Evolutionary conservation across 1,140 invertebrate species (phyloP).

Genomic region (Drosophila mojavensis): DNA sequence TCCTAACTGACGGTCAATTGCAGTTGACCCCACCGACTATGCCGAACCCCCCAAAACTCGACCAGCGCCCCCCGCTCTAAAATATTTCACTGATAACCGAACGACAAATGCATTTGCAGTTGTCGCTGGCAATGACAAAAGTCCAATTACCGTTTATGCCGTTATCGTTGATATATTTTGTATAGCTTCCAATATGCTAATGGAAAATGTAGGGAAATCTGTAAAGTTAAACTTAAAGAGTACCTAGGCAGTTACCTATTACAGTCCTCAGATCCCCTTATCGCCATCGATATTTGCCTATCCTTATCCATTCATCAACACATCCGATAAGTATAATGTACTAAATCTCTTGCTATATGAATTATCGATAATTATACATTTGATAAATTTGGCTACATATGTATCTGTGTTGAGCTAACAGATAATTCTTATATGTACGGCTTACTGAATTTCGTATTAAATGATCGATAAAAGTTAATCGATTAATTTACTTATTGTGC

Average conservation of each 20-base stretch:
- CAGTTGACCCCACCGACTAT: neutral
- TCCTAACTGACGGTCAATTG: conserved; percentile 36
- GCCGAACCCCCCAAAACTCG: neutral
- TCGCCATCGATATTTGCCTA: neutral
- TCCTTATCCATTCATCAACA: too few relatives aligned
- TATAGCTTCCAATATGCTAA: conserved; percentile 14
- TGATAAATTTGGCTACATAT: too few relatives aligned
- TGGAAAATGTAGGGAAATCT: conserved; percentile 1
- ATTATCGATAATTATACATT: too few relatives aligned
- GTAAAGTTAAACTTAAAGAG: neutral
- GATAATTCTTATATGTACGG: too few relatives aligned
- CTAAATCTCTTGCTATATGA: too few relatives aligned
- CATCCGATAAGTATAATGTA: too few relatives aligned
- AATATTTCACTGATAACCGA: conserved; percentile 26
- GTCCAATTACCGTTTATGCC: conserved; percentile 19
- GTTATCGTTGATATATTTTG: neutral
- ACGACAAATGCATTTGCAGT: conserved; percentile 27
- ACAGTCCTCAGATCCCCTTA: neutral
- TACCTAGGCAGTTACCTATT: neutral
- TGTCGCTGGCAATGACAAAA: conserved; percentile 18
- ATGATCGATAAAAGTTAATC: too few relatives aligned
- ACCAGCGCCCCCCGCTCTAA: neutral
- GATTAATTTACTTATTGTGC: too few relatives aligned
- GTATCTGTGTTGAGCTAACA: too few relatives aligned
- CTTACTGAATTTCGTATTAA: too few relatives aligned